A percentile compares a stretch with the other conserved stretches of the same genome.
phyloP scores from a whole-genome alignment of 2,888 invertebrate genomes.

The Clostera curtula region DNA sequence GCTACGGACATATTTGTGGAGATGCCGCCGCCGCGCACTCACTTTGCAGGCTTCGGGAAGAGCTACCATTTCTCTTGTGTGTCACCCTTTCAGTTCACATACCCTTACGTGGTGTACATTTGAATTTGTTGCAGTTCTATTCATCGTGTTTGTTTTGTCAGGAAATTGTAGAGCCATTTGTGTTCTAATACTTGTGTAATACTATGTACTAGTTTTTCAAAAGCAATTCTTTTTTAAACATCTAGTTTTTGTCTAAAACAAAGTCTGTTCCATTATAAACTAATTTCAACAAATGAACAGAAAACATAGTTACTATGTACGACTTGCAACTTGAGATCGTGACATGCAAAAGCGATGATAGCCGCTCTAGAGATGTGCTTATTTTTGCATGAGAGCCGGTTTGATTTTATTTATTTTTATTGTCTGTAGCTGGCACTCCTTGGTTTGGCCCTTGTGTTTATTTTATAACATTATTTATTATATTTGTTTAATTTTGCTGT shows the following conservation, averaged over 20 bases:
- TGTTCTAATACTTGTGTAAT: too few species aligned
- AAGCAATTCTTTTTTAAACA: too few species aligned
- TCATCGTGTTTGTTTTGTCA: neutral
- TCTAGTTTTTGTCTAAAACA: too few species aligned
- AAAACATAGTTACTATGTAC: too few species aligned
- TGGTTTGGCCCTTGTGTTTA: slow-evolving; percentile 70
- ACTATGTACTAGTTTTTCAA: too few species aligned
- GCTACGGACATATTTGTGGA: slow-evolving; percentile 63
- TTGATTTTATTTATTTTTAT: slow-evolving; percentile 45
- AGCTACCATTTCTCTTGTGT: slow-evolving; percentile 73
- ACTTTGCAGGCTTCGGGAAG: slow-evolving; percentile 70
- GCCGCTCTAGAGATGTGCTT: slow-evolving; percentile 52
- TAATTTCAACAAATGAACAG: too few species aligned
- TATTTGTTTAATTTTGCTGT: slow-evolving; percentile 31
- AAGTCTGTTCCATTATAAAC: too few species aligned
- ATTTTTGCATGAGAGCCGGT: slow-evolving; percentile 59
- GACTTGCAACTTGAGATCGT: too few species aligned
- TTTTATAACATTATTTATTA: slow-evolving; percentile 30
- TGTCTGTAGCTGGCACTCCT: slow-evolving; percentile 71
- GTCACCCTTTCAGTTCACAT: slow-evolving; percentile 68
- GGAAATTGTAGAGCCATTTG: too few species aligned
- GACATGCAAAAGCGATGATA: slow-evolving; percentile 44
- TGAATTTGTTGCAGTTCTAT: slow-evolving; percentile 35
- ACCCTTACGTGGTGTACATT: slow-evolving; percentile 67
- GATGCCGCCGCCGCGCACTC: slow-evolving; percentile 65